A percentile compares a stretch with the other conserved stretches of the same genome.
Evolutionary conservation across 2,797 vertebrate species (phyloP).

Genomic region (Melanotaenia trifasciata): DNA sequence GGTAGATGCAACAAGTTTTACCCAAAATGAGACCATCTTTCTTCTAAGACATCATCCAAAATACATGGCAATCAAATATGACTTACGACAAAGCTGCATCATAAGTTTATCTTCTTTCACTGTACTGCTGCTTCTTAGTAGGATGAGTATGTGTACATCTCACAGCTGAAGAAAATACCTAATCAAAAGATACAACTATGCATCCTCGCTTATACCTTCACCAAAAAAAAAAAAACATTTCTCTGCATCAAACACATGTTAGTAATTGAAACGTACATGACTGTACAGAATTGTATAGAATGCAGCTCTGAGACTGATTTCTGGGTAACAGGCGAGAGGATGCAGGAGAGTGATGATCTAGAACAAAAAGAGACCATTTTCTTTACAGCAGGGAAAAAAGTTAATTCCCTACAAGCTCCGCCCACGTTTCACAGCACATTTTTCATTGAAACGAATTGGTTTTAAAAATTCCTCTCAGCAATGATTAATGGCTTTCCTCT

Average conservation of each 20-base stretch:
- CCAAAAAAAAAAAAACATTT: not conserved
- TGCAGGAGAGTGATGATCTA: not conserved
- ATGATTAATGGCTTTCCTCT: constrained; percentile 38
- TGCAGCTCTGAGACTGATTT: not conserved
- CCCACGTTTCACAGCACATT: constrained; percentile 46
- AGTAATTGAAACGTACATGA: not conserved
- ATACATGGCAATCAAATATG: not conserved
- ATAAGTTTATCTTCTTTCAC: not conserved
- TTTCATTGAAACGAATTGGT: not conserved
- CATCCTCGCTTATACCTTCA: not conserved
- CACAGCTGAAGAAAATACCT: not conserved
- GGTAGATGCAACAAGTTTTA: not conserved
- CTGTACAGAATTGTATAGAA: not conserved
- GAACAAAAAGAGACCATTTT: constrained; percentile 6
- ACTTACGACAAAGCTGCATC: not conserved
- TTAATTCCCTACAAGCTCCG: constrained; percentile 51
- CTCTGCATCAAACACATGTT: too few relatives aligned
- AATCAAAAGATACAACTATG: not conserved
- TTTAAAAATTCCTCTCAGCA: not conserved
- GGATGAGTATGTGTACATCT: not conserved
- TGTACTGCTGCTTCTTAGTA: not conserved
- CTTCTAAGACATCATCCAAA: not conserved
- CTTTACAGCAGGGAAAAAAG: constrained; percentile 1
- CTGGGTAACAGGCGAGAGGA: not conserved
- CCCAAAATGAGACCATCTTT: not conserved